Percentiles rank a stretch among this genome's conserved stretches.
Conservation (phyloP, 2,888 invertebrate species). For the Dynastes maya region DNA sequence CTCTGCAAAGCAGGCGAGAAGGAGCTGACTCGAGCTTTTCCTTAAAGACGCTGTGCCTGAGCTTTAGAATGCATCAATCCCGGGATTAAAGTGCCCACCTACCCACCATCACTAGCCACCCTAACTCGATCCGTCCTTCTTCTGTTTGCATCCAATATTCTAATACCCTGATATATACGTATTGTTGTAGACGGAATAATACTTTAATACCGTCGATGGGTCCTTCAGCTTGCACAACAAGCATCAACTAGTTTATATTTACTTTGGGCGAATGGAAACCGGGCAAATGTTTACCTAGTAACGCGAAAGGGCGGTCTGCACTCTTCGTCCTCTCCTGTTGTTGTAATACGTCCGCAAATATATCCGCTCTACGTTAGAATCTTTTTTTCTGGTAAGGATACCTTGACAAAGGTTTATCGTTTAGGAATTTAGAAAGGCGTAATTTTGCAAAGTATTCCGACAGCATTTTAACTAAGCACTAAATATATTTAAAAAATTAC, state of each 20-base stretch:
- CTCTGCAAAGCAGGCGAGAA: not conserved
- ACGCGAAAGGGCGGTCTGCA: conserved; percentile 28
- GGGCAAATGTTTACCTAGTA: conserved; percentile 47
- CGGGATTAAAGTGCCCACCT: conserved; percentile 42
- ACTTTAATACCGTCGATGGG: conserved; percentile 45
- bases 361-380: too few species aligned
- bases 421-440: too few species aligned
- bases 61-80: conserved; percentile 48
- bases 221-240: conserved; percentile 42
- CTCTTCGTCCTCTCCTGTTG: not conserved
- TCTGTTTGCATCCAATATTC: conserved; percentile 48
- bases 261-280: conserved; percentile 47
- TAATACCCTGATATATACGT: conserved; percentile 51
- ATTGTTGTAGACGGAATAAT: conserved; percentile 51
- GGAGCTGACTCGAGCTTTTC: conserved; percentile 21
- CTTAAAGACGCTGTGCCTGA: conserved; percentile 8
- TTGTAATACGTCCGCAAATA: too few species aligned
- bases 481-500: too few species aligned
- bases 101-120: not conserved
- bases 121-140: conserved; percentile 26
- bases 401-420: too few species aligned
- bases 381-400: too few species aligned
- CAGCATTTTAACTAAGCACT: too few species aligned
- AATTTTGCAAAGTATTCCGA: too few species aligned
- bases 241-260: conserved; percentile 47